A percentile compares a stretch with the other conserved stretches of the same genome.
Conservation (phyloP, 2,113 vertebrate genomes). For the Pontoporia blainvillei region DNA sequence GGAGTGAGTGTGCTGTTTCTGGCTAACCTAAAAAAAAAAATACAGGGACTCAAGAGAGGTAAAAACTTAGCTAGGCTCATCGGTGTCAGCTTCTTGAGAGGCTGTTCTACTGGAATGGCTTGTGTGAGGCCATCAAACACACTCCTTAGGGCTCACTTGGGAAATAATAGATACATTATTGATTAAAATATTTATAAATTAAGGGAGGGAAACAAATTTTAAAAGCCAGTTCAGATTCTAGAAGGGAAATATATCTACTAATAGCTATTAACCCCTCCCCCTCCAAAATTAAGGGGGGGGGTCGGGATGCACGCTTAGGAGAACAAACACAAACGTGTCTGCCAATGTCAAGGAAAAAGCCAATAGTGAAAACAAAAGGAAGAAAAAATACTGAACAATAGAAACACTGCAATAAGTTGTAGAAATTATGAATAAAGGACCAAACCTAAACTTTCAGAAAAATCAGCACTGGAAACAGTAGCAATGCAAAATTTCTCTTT, state of each 20-base stretch:
- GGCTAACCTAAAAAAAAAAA: constrained; percentile 40
- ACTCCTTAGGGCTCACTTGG: constrained; percentile 70
- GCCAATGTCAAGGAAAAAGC: background rate
- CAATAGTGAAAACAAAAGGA: background rate
- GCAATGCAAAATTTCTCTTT: background rate
- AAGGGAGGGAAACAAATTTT: constrained; percentile 74
- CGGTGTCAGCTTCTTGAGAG: constrained; percentile 66
- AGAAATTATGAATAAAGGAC: background rate
- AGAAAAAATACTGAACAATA: background rate
- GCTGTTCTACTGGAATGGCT: constrained; percentile 59
- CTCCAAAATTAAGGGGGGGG: constrained; percentile 38
- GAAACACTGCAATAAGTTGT: background rate
- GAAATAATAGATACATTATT: constrained; percentile 79
- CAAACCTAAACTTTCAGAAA: constrained; percentile 6
- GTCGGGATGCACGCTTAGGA: constrained; percentile 6
- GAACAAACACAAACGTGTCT: constrained; percentile 51
- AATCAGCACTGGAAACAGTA: background rate
- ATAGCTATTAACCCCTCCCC: constrained; percentile 59
- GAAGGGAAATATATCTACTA: constrained; percentile 70
- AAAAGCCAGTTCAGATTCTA: constrained; percentile 70
- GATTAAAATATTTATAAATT: constrained; percentile 80
- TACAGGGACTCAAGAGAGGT: constrained; percentile 43
- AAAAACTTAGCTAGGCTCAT: constrained; percentile 44
- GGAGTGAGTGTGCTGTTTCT: background rate
- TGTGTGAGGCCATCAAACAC: constrained; percentile 69